Base-by-base conservation (phyloP, 2,888 invertebrate genomes). In the Brachyopa scutellaris region DNA sequence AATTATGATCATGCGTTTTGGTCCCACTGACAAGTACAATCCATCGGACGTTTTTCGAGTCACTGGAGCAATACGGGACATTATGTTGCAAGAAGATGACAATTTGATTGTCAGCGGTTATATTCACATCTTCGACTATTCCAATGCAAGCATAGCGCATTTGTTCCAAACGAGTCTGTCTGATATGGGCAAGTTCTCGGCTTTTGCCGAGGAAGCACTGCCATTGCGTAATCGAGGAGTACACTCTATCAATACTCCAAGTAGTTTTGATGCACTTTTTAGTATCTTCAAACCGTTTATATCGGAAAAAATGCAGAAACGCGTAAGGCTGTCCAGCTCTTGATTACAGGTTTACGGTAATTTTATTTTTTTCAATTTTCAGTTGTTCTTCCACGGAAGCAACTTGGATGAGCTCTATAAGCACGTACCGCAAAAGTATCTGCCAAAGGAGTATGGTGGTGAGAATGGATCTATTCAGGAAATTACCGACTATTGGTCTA, bases 391-490 rank as follows among this genome's bases (percentile, higher is more conserved):
- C 11, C 93, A 93, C 84, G 92, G 92, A 66, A 91, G 91, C 84
- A 88, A 92, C 84, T 90, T 92, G 70, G 92, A 93, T 0, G 92
- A 92, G 26, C 88, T 95, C 55, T 92, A 92, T 85, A 90, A 93
- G 85, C 86, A 91, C 51, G 89, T 94, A 17, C 93, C 94, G 0
- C 91, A 92, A 86, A 90, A 92, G 17, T 90, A 93, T 64, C 88
- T 94, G 26, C 94, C 94, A 1, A 90, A 87, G 2, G 94, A 95
- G 86, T 94, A 94, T 86, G 94, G 94, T 9, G 94, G 94, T 2
- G 91, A 91, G 38, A 92, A 92, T 83, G 91, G 92, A 85, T 90
- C 92, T 40, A 86, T 93, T 23, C 84, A 85, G 6, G 87, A 86
- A 49, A 80, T 88, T 0, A 84, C 79, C 1, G 74, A 85, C 19